Percentiles rank a stretch among this genome's conserved stretches.
These are phyloP conservation scores for Tortricodes alternella DNA, from an alignment of 2,888 invertebrate species.

Conservation along the genomic window DNA sequence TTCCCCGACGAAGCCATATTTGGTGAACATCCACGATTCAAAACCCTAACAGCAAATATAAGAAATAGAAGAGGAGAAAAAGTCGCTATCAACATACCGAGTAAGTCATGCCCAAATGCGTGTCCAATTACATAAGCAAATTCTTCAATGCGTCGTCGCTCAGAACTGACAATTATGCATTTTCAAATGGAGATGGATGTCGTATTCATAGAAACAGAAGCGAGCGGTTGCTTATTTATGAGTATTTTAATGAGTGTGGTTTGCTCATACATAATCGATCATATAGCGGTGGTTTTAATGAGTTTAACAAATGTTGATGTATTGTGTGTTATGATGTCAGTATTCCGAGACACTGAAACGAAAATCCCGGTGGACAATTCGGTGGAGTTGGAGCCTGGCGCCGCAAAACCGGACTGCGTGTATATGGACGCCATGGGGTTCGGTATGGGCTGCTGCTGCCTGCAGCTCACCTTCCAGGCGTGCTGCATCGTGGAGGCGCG, in stretches of 20 bases:
- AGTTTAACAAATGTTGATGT: neutral
- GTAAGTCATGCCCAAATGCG: constrained; percentile 73
- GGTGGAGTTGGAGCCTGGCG: constrained; percentile 80
- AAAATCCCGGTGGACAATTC: constrained; percentile 92
- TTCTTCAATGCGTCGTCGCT: no score
- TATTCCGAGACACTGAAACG: constrained; percentile 94
- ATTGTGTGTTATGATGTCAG: constrained; percentile 67
- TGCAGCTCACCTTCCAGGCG: constrained; percentile 98
- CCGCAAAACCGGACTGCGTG: constrained; percentile 93
- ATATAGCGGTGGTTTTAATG: no score
- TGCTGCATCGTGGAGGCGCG: constrained; percentile 98
- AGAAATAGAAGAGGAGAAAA: constrained; percentile 95
- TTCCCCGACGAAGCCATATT: constrained; percentile 98
- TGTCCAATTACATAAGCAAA: no score
- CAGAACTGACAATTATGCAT: no score
- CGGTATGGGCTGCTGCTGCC: constrained; percentile 99
- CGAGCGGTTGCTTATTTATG: no score
- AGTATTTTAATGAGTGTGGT: no score
- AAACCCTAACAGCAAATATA: constrained; percentile 96
- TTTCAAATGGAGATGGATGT: no score
- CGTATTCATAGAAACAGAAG: no score
- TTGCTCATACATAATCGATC: no score
- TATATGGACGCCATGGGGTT: constrained; percentile 99
- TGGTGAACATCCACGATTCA: constrained; percentile 97
- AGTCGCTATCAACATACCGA: constrained; percentile 97